Evolutionary conservation across 2,113 vertebrate species (phyloP).

Genomic region (Tachysurus fulvidraco): DNA sequence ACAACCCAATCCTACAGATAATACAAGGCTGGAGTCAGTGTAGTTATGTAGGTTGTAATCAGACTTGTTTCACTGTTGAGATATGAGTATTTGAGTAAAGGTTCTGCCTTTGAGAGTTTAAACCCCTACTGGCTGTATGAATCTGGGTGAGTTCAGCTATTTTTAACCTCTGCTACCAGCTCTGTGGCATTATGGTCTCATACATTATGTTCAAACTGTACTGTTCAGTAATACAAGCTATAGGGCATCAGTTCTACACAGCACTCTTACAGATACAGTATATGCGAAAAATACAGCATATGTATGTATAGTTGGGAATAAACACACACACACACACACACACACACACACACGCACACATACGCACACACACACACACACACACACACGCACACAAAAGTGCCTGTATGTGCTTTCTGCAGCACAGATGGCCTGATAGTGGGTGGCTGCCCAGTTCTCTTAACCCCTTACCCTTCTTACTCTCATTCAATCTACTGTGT

Average conservation of each 20-base stretch:
- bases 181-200: constrained; percentile 20
- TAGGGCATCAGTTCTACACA: background rate
- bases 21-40: background rate
- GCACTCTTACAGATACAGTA: background rate
- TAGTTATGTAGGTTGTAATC: constrained; percentile 1
- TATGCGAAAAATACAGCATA: background rate
- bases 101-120: constrained; percentile 34
- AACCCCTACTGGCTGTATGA: constrained; percentile 43
- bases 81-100: background rate
- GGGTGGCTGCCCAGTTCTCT: constrained; percentile 63
- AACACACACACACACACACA: constrained; percentile 33
- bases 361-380: constrained; percentile 5
- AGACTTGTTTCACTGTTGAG: background rate
- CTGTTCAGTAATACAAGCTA: background rate
- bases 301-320: background rate
- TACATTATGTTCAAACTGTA: background rate
- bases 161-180: constrained; percentile 42
- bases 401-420: constrained; percentile 50
- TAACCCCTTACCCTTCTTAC: constrained; percentile 51
- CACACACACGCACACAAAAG: background rate
- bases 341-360: background rate
- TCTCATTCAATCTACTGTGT: background rate
- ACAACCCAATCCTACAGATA: background rate
- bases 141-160: constrained; percentile 52
- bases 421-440: constrained; percentile 70